Evolutionary conservation across 2,888 invertebrate genomes (phyloP).

Genomic region (Pardosa pseudoannulata): DNA sequence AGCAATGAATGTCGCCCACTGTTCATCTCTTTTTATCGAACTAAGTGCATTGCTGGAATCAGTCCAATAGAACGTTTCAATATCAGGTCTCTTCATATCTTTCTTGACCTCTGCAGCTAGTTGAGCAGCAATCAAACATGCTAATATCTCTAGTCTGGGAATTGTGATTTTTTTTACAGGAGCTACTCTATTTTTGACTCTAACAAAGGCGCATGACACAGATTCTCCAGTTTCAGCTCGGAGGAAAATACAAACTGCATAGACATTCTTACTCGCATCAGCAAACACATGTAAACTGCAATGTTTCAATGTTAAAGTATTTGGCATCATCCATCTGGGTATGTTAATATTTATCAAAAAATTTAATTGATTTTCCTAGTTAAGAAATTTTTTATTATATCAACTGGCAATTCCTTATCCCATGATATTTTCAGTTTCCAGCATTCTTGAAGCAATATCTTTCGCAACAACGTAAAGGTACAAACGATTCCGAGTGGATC

Average conservation of each 20-base stretch:
- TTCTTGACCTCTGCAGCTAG: not conserved
- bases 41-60: slow-evolving; percentile 6
- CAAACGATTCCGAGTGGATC: not conserved
- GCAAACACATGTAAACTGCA: not conserved
- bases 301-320: not conserved
- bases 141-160: slow-evolving; percentile 8
- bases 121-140: too few species aligned
- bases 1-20: not conserved
- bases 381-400: not conserved
- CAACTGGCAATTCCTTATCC: not conserved
- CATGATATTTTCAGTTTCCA: not conserved
- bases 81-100: not conserved
- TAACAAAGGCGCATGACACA: not conserved
- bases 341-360: not conserved
- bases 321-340: not conserved
- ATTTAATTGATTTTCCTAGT: not conserved
- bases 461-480: not conserved
- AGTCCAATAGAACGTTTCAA: slow-evolving; percentile 18
- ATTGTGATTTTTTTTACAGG: slow-evolving; percentile 1
- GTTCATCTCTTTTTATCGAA: slow-evolving; percentile 1
- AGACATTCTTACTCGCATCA: not conserved
- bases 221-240: not conserved
- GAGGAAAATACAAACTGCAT: not conserved
- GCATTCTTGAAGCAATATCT: not conserved
- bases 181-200: slow-evolving; percentile 7